phyloP scores from a whole-genome alignment of 1,140 invertebrate species.

The Caerostris darwini region DNA sequence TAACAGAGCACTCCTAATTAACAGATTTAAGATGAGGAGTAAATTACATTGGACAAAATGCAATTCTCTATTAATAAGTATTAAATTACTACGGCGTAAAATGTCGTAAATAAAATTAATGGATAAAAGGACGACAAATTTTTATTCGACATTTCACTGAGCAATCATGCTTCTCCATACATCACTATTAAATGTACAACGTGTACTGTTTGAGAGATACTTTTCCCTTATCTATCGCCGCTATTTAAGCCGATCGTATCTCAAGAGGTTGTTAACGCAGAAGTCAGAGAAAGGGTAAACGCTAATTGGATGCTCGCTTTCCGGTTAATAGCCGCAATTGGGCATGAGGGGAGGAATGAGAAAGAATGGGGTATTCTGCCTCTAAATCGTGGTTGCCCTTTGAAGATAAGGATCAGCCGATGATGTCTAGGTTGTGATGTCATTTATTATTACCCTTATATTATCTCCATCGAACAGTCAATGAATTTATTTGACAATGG shows the following conservation, averaged over 20 bases:
- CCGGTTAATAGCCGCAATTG: background rate
- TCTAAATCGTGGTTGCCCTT: background rate
- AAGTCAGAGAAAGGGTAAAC: background rate
- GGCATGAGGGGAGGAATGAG: background rate
- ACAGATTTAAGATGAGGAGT: no score
- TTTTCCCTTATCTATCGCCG: no score
- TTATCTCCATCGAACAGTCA: background rate
- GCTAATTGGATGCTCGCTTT: conserved; percentile 34
- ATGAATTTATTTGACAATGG: conserved; percentile 1
- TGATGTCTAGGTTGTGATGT: background rate
- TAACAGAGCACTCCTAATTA: no score
- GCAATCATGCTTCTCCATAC: background rate
- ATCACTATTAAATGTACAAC: no score
- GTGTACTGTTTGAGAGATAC: no score
- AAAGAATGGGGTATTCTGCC: background rate
- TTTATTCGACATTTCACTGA: no score
- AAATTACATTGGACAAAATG: no score
- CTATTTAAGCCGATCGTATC: background rate
- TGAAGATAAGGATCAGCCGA: conserved; percentile 63
- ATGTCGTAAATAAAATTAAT: no score
- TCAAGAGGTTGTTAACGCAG: background rate
- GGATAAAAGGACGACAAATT: no score
- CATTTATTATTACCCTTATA: background rate
- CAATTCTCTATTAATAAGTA: no score
- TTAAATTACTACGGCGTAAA: no score